Evolutionary conservation across 2,888 invertebrate genomes (phyloP).

Genomic region (Drosophila nr. perissopoda): DNA sequence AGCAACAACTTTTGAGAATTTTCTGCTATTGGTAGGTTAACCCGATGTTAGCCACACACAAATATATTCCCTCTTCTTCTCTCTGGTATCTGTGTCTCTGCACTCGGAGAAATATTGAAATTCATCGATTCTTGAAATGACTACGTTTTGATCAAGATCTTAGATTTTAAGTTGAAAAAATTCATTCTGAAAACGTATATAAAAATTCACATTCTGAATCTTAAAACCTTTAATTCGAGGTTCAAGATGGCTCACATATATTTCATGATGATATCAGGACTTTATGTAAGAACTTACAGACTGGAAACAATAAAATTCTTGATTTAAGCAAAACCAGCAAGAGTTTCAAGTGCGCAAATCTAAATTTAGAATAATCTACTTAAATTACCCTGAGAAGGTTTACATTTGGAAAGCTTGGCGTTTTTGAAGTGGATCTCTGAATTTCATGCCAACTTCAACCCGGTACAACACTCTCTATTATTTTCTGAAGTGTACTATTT

Average conservation of each 20-base stretch:
- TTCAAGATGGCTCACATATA: neutral
- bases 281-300: neutral
- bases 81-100: conserved; percentile 26
- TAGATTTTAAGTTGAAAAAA: neutral
- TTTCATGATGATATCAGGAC: neutral
- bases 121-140: neutral
- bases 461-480: neutral
- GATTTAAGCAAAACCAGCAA: neutral
- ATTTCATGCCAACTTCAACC: neutral
- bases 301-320: neutral
- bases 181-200: fast-evolving
- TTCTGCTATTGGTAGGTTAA: conserved; percentile 23
- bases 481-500: conserved; percentile 48
- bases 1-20: conserved; percentile 35
- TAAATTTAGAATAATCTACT: neutral
- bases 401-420: neutral
- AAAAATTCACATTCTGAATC: neutral
- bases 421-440: neutral
- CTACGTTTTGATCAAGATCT: neutral
- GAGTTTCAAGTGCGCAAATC: neutral
- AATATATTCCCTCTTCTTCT: neutral
- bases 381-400: neutral
- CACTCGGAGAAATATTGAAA: neutral
- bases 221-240: neutral
- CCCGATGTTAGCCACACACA: conserved; percentile 14